These are phyloP conservation scores for Papilio demoleus DNA, from an alignment of 2,888 invertebrate species.

Conservation along the genomic window DNA sequence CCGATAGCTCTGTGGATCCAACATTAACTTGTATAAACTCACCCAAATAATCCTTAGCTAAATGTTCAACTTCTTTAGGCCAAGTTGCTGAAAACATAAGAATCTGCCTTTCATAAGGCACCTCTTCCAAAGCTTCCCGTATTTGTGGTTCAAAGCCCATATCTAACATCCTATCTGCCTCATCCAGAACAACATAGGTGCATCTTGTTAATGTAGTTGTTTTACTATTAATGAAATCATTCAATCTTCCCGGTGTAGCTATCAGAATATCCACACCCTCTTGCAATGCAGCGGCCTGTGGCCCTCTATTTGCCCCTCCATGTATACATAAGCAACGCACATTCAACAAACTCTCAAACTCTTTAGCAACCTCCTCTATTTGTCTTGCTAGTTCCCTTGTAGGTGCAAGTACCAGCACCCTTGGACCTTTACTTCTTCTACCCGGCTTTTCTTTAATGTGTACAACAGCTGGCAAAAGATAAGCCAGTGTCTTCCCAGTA, in stretches of 20 bases:
- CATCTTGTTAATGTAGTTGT: slow-evolving; percentile 88
- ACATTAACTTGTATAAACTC: slow-evolving; percentile 97
- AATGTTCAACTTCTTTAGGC: slow-evolving; percentile 96
- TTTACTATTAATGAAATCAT: slow-evolving; percentile 90
- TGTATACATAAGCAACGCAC: slow-evolving; percentile 92
- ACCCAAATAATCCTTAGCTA: slow-evolving; percentile 95
- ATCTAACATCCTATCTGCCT: slow-evolving; percentile 97
- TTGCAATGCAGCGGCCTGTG: slow-evolving; percentile 85
- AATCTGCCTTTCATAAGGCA: slow-evolving; percentile 95
- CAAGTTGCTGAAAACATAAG: slow-evolving; percentile 99
- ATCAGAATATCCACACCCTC: slow-evolving; percentile 93
- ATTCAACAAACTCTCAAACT: slow-evolving; percentile 88
- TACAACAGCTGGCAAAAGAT: slow-evolving; percentile 91
- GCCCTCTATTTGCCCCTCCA: slow-evolving; percentile 91
- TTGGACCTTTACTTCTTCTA: slow-evolving; percentile 90
- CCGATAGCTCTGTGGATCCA: slow-evolving; percentile 92
- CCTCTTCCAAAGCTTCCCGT: slow-evolving; percentile 94
- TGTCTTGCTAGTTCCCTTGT: slow-evolving; percentile 91
- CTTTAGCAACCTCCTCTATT: slow-evolving; percentile 90
- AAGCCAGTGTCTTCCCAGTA: slow-evolving; percentile 90
- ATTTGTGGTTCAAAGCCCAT: slow-evolving; percentile 99
- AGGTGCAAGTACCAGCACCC: slow-evolving; percentile 90
- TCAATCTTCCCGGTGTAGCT: slow-evolving; percentile 93
- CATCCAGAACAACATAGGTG: slow-evolving; percentile 93
- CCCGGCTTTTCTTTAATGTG: slow-evolving; percentile 91